Evolutionary conservation across 2,797 vertebrate genomes (phyloP).

Genomic region (Mus spretus): DNA sequence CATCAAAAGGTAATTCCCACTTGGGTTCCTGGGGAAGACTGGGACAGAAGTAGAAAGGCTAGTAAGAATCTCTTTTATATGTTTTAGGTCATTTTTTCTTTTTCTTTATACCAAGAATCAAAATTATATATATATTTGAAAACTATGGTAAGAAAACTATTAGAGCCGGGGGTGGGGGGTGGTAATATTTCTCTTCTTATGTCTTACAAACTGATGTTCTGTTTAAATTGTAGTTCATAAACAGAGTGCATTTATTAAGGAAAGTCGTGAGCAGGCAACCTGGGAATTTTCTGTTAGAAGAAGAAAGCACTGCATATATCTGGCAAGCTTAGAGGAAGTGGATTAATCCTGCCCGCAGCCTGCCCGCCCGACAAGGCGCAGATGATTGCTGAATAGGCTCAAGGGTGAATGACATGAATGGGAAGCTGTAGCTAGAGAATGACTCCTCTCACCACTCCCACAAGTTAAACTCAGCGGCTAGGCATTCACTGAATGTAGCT

Average conservation of each 20-base stretch:
- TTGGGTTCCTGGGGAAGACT: not conserved
- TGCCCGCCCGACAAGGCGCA: not conserved
- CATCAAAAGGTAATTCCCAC: conserved; percentile 1
- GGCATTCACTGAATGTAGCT: not conserved
- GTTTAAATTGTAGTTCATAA: not conserved
- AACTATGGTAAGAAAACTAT: conserved; percentile 11
- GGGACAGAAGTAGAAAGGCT: not conserved
- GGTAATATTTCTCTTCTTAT: not conserved
- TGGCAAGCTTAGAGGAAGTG: conserved; percentile 6
- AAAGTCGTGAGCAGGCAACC: not conserved
- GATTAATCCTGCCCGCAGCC: not conserved
- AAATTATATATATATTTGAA: conserved; percentile 57
- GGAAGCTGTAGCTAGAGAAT: not conserved
- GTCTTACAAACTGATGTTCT: not conserved
- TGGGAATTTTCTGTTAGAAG: not conserved
- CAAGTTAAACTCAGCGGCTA: not conserved
- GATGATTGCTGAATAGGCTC: not conserved
- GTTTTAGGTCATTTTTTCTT: conserved; percentile 7
- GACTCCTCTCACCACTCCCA: not conserved
- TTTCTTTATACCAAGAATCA: conserved; percentile 17
- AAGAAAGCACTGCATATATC: not conserved
- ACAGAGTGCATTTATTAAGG: not conserved
- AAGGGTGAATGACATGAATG: conserved; percentile 51
- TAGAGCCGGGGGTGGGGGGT: not conserved
- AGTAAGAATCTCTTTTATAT: not conserved